Conservation (phyloP, 1,140 invertebrate genomes). For the Drosophila virilis region DNA sequence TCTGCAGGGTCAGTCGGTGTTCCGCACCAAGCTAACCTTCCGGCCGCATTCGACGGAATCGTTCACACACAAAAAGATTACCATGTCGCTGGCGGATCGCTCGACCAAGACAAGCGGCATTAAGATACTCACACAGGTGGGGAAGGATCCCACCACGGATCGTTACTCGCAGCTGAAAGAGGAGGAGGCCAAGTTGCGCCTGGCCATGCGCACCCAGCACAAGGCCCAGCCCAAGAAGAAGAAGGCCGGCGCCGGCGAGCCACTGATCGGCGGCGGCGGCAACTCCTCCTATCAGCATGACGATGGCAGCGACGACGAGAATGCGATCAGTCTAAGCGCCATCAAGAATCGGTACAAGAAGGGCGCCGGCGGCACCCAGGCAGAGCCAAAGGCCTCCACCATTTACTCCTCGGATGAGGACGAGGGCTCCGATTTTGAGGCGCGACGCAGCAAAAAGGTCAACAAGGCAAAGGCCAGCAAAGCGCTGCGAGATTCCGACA, state of each 20-base stretch:
- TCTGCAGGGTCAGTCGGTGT: conserved; percentile 98
- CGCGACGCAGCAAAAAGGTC: conserved; percentile 89
- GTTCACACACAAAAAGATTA: conserved; percentile 99
- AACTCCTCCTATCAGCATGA: conserved; percentile 86
- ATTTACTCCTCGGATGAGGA: conserved; percentile 97
- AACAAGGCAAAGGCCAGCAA: conserved; percentile 93
- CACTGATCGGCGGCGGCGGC: conserved; percentile 83
- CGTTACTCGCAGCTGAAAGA: conserved; percentile 95
- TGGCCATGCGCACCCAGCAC: conserved; percentile 90
- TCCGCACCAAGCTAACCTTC: conserved; percentile 98
- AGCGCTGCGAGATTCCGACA: conserved; percentile 91
- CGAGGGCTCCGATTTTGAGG: conserved; percentile 94
- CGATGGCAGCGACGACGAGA: conserved; percentile 95
- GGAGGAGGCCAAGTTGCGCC: conserved; percentile 96
- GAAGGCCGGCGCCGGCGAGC: conserved; percentile 87
- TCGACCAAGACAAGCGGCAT: conserved; percentile 98
- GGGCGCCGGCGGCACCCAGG: conserved; percentile 42
- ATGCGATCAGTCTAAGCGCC: conserved; percentile 94
- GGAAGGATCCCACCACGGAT: conserved; percentile 96
- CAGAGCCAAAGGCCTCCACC: conserved; percentile 86
- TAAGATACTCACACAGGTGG: conserved; percentile 97
- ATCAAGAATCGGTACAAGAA: conserved; percentile 98
- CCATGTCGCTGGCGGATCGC: conserved; percentile 97
- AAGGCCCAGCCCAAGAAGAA: conserved; percentile 86
- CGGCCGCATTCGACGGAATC: conserved; percentile 98